Evolutionary conservation across 2,113 vertebrate species (phyloP).

Genomic region (Brienomyrus brachyistius): DNA sequence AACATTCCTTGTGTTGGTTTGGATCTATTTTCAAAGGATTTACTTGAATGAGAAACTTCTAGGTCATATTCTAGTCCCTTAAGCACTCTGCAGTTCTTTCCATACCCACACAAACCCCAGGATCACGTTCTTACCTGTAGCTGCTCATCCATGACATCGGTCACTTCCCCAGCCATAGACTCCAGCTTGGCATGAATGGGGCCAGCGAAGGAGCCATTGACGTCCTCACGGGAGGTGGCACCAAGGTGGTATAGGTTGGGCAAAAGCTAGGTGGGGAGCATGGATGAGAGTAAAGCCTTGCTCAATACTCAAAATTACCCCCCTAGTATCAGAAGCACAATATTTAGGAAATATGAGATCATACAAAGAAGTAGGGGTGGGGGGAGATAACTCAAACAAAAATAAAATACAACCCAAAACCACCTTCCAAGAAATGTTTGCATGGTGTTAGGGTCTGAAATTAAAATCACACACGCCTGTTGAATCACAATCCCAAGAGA

Average conservation of each 20-base stretch:
- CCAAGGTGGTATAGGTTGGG: slow-evolving; percentile 85
- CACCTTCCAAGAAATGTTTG: neutral
- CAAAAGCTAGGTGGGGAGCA: slow-evolving; percentile 66
- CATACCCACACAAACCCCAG: neutral
- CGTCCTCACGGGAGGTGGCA: slow-evolving; percentile 57
- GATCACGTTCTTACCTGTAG: slow-evolving; percentile 69
- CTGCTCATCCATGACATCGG: slow-evolving; percentile 81
- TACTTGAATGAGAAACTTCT: neutral
- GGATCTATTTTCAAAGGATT: neutral
- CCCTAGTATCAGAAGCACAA: neutral
- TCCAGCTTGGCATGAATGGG: slow-evolving; percentile 85
- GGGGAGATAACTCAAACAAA: neutral
- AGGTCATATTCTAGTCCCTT: neutral
- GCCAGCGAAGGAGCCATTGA: slow-evolving; percentile 55
- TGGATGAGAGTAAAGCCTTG: neutral
- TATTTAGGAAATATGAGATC: neutral
- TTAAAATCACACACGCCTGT: neutral
- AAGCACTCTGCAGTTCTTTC: neutral
- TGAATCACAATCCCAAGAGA: neutral
- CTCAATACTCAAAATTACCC: neutral
- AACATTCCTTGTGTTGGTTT: neutral
- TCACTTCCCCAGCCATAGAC: slow-evolving; percentile 86
- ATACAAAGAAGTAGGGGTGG: neutral
- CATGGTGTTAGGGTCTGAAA: neutral
- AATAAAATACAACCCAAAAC: neutral